Base-by-base conservation (phyloP, 2,888 invertebrate genomes). In the Perizoma flavofasciatum region DNA sequence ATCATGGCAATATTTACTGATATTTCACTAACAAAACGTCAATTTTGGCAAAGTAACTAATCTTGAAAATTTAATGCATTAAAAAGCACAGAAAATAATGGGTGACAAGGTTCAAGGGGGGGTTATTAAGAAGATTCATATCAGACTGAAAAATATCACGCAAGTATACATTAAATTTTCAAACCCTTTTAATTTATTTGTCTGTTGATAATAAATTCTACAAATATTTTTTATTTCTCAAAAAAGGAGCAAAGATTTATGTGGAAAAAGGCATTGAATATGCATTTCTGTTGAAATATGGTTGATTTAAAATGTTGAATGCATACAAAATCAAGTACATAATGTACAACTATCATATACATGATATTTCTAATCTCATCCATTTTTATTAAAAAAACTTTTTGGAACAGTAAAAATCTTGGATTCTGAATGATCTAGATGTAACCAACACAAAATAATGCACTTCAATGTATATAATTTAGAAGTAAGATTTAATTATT, bases 401-500 rank as follows among this genome's bases (percentile, higher is more conserved):
- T 11, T 44, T 44, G 11, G 11, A 5, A 22, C 5, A 22, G 4
- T 10, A 5, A 44, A 22, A 7, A 43, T 50, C 33, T 43, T 32
- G 11, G 40, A 34, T 46, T 46, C 45, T 10, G 9, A 44, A 45
- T 39, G 34, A 55, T 33, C n/a, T 44, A 40, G 33, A n/a, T 40
- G 35, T 10, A 62, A 55, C 62, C 62, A 63, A 62, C 59, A 55
- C 53, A 22, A 22, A 22, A 22, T 60, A 65, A 63, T 63, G 61
- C 67, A 59, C 63, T 51, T 41, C 44, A 61, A 60, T 66, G 66
- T 64, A 69, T 51, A 66, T 66, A 65, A 59, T 52, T 59, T 65
- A 66, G 59, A 33, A 1, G 51, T 69, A 69, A 67, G 69, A 34
- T 63, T 59, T 37, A 69, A 66, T 49, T 67, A 76, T 73, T 76